A percentile compares a stretch with the other conserved stretches of the same genome.
These are phyloP conservation scores for Plestiodon gilberti DNA, from an alignment of 2,113 vertebrate species.

Conservation along the genomic window DNA sequence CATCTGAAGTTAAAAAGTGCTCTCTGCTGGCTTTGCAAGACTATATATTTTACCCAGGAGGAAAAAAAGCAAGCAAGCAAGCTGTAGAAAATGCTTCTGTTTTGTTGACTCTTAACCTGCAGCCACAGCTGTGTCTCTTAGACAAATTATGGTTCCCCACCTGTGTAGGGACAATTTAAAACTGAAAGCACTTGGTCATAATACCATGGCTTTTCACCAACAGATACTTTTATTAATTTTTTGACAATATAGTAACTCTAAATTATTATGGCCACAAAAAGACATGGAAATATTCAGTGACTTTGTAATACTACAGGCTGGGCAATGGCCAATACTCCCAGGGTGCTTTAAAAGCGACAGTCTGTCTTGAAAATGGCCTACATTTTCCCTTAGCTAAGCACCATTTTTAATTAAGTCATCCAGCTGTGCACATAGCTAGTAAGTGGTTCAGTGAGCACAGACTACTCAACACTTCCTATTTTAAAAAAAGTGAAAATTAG, in stretches of 20 bases:
- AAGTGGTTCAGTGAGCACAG: background rate
- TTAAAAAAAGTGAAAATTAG: constrained; percentile 1
- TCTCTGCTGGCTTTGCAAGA: background rate
- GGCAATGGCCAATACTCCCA: background rate
- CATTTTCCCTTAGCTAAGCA: background rate
- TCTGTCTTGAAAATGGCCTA: background rate
- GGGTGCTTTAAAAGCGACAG: background rate
- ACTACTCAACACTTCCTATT: background rate
- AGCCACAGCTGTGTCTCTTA: background rate
- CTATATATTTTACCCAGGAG: background rate
- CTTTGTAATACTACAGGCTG: background rate
- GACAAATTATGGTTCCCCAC: background rate
- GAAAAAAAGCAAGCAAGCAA: background rate
- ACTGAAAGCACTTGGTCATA: background rate
- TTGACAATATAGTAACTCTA: background rate
- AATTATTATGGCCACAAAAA: background rate
- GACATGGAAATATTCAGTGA: background rate
- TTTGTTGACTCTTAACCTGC: background rate
- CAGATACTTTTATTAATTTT: background rate
- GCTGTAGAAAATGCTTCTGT: background rate
- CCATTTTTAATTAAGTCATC: constrained; percentile 16
- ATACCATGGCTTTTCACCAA: background rate
- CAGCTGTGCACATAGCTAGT: background rate
- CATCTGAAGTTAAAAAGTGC: background rate
- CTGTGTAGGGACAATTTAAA: background rate